A percentile compares a stretch with the other conserved stretches of the same genome.
Evolutionary conservation across 1,140 invertebrate genomes (phyloP).

Genomic region (Monomorium pharaonis): DNA sequence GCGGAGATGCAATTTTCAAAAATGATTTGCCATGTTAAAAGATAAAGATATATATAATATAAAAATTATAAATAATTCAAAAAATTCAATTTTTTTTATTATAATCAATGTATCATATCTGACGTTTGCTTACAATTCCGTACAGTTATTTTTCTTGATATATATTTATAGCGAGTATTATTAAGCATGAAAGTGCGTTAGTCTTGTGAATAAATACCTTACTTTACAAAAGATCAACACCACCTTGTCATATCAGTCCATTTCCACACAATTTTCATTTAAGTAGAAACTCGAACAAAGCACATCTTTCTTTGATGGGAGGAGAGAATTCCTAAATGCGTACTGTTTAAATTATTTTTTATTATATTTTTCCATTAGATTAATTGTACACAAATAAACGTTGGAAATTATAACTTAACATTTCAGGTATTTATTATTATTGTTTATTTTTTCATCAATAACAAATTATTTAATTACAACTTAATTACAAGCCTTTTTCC

Average conservation of each 20-base stretch:
- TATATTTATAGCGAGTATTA: not conserved
- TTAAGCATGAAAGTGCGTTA: not conserved
- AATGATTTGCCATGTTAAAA: not conserved
- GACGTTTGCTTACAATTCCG: not conserved
- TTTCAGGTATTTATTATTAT: too few species aligned
- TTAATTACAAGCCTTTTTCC: too few species aligned
- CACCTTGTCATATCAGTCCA: not conserved
- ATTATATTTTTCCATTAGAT: too few species aligned
- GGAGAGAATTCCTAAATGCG: too few species aligned
- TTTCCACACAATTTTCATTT: not conserved
- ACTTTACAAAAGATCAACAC: not conserved
- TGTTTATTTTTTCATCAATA: too few species aligned
- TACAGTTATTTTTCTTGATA: not conserved
- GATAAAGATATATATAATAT: not conserved
- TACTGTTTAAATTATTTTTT: too few species aligned
- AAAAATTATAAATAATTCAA: not conserved
- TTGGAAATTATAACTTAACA: too few species aligned
- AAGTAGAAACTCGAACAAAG: not conserved
- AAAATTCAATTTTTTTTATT: not conserved
- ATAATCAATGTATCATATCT: not conserved
- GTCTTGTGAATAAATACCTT: not conserved
- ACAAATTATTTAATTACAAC: too few species aligned
- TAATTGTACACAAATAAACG: too few species aligned
- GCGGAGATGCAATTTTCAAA: conserved; percentile 4
- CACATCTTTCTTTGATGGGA: not conserved